A percentile compares a stretch with the other conserved stretches of the same genome.
These are phyloP conservation scores for Meandrina meandrites DNA, from an alignment of 92 coral and sea anemone genomes.

Conservation along the genomic window DNA sequence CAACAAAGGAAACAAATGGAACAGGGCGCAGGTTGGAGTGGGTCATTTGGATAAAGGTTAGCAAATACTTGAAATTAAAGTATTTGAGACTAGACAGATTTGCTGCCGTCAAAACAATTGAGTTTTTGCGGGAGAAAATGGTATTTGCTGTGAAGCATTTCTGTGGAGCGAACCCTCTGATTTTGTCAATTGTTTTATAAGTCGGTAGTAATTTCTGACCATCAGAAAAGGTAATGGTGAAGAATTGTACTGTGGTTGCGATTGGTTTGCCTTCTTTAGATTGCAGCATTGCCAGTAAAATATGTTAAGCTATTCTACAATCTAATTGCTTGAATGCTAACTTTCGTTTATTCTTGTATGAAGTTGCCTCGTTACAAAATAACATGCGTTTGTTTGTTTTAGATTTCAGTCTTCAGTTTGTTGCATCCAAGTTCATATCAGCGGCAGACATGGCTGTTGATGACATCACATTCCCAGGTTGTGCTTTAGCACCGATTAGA, in stretches of 20 bases:
- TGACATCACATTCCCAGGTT: conserved; percentile 87
- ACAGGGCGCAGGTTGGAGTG: conserved; percentile 75
- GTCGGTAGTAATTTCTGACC: no score
- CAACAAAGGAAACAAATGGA: conserved; percentile 86
- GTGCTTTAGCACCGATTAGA: conserved; percentile 83
- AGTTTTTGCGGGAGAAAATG: no score
- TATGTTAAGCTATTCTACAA: no score
- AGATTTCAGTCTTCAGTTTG: conserved; percentile 67
- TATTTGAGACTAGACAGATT: no score
- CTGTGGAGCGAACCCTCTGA: no score
- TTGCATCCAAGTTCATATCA: conserved; percentile 69
- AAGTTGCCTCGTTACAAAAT: background rate
- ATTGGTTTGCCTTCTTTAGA: no score
- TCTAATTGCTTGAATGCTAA: background rate
- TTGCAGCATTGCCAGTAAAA: no score
- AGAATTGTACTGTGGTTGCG: no score
- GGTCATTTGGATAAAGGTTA: conserved; percentile 85
- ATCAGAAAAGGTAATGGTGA: no score
- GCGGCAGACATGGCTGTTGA: conserved; percentile 96
- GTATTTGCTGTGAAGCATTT: no score
- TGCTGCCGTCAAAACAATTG: background rate
- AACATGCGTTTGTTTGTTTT: background rate
- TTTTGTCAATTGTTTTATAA: no score
- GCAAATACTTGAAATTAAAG: no score
- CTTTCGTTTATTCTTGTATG: background rate